These are phyloP conservation scores for Butorides virescens DNA, from an alignment of 2,113 vertebrate genomes.

Conservation along the genomic window DNA sequence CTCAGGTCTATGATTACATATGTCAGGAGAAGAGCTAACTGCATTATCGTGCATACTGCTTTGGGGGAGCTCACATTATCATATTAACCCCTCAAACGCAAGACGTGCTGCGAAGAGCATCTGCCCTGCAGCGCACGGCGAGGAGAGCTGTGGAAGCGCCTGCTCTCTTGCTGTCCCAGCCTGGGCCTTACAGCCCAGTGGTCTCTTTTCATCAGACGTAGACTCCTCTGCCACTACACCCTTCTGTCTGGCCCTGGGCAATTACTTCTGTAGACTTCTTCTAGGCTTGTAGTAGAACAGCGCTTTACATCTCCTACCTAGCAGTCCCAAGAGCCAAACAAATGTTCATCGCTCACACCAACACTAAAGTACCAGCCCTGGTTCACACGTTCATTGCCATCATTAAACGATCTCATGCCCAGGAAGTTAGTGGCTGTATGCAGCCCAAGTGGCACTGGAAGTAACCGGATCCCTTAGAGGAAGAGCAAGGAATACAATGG, in stretches of 20 bases:
- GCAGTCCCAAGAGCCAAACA: background rate
- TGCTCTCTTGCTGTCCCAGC: background rate
- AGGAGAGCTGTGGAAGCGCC: background rate
- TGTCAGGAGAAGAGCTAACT: slow-evolving; percentile 1
- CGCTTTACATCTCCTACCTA: background rate
- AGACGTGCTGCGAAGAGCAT: background rate
- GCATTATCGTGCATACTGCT: background rate
- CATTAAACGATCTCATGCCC: background rate
- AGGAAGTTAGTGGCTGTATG: background rate
- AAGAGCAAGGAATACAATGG: background rate
- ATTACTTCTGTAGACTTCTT: background rate
- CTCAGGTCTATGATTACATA: slow-evolving; percentile 8
- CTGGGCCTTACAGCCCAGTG: background rate
- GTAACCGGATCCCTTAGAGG: background rate
- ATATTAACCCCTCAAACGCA: slow-evolving; percentile 34
- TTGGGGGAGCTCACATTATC: background rate
- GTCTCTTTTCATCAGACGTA: background rate
- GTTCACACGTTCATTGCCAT: background rate
- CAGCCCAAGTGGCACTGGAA: background rate
- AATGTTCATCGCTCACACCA: background rate
- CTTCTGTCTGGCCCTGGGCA: background rate
- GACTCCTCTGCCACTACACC: background rate
- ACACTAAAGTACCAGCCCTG: background rate
- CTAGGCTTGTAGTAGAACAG: background rate
- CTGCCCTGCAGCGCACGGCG: background rate